Evolutionary conservation across 2,888 invertebrate species (phyloP).

Genomic region (Chrysodeixis includens): DNA sequence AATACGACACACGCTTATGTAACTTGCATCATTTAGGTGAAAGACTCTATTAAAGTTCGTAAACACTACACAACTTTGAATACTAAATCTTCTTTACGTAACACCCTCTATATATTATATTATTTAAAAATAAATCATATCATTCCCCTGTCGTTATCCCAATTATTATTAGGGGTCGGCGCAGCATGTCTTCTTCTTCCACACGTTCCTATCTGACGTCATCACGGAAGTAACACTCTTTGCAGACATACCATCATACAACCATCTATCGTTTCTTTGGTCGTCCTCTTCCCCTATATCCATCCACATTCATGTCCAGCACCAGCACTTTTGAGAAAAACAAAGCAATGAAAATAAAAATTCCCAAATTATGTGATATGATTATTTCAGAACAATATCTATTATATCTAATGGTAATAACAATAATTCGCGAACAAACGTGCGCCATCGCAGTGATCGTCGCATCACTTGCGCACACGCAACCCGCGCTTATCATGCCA

Average conservation of each 20-base stretch:
- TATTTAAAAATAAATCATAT: too few species aligned
- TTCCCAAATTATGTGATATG: too few species aligned
- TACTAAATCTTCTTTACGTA: background rate
- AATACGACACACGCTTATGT: conserved; percentile 9
- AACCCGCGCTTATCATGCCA: conserved; percentile 26
- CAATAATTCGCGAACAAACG: conserved; percentile 23
- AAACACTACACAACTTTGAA: background rate
- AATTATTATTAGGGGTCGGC: too few species aligned
- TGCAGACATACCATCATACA: too few species aligned
- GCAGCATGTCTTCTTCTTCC: too few species aligned
- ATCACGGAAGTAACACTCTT: too few species aligned
- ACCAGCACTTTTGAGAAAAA: too few species aligned
- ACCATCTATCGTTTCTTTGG: too few species aligned
- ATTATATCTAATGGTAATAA: conserved; percentile 39
- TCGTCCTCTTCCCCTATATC: too few species aligned
- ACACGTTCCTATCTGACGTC: too few species aligned
- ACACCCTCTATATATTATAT: background rate
- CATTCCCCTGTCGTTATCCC: too few species aligned
- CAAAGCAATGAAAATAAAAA: background rate
- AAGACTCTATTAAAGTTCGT: background rate
- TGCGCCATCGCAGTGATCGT: conserved; percentile 9
- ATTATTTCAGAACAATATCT: conserved; percentile 9
- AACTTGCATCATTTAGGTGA: background rate
- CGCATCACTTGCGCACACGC: conserved; percentile 35
- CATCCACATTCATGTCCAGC: too few species aligned